phyloP scores from a whole-genome alignment of 2,797 vertebrate species.

The Urocyon cinereoargenteus region DNA sequence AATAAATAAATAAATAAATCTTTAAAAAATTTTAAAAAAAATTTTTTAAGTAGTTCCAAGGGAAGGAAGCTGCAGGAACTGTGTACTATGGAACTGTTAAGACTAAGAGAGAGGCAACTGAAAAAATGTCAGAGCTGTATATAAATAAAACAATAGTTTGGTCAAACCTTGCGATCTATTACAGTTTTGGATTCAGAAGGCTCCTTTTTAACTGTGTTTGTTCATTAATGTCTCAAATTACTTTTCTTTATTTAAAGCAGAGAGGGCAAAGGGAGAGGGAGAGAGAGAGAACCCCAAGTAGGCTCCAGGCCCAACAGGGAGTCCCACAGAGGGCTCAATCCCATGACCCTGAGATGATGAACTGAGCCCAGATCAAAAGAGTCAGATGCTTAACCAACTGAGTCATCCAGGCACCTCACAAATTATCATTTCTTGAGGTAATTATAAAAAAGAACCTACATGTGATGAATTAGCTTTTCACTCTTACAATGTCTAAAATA shows the following conservation, averaged over 20 bases:
- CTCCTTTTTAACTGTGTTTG: constrained; percentile 14
- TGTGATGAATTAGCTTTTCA: constrained; percentile 33
- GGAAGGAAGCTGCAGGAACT: constrained; percentile 23
- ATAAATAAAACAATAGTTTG: constrained; percentile 30
- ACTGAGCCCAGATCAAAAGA: background rate
- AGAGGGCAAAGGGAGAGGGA: background rate
- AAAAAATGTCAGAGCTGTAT: background rate
- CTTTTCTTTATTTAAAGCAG: background rate
- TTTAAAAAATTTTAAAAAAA: background rate
- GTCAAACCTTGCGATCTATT: constrained; percentile 19
- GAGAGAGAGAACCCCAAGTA: background rate
- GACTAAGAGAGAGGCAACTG: background rate
- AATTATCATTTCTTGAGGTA: constrained; percentile 19
- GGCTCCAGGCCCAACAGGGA: background rate
- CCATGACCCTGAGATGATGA: background rate
- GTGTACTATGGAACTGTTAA: background rate
- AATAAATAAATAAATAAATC: background rate
- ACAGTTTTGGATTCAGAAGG: constrained; percentile 29
- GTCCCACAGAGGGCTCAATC: background rate
- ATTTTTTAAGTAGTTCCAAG: constrained; percentile 6
- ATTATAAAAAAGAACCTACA: constrained; percentile 32
- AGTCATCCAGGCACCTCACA: background rate
- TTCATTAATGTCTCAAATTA: constrained; percentile 52
- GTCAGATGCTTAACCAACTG: background rate
- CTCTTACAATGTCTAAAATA: constrained; percentile 58